Conservation (phyloP, 2,888 invertebrate species). For the Mesorhabditis sp. region DNA sequence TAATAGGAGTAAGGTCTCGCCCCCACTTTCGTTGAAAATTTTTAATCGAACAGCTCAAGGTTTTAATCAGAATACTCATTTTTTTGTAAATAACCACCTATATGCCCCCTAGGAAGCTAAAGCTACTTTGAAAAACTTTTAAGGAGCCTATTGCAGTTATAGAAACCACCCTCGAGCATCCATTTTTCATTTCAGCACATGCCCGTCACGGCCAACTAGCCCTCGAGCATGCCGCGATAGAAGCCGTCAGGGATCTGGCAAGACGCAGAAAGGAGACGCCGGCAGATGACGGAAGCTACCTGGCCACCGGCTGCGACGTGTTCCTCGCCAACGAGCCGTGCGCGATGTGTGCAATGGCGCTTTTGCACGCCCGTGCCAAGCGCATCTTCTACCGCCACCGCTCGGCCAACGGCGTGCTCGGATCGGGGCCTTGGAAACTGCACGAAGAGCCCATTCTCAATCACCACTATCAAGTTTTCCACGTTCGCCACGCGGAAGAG, state of each 20-base stretch:
- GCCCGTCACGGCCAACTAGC: conserved; percentile 6
- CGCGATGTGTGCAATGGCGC: conserved; percentile 36
- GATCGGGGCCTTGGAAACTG: conserved; percentile 18
- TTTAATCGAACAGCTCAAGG: too few relatives aligned
- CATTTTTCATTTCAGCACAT: neutral
- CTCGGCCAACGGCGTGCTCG: conserved; percentile 13
- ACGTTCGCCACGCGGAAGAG: neutral
- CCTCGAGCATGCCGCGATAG: conserved; percentile 19
- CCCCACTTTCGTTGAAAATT: too few relatives aligned
- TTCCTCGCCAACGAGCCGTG: conserved; percentile 26
- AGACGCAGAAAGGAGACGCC: conserved; percentile 10
- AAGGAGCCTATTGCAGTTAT: too few relatives aligned
- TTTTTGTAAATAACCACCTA: too few relatives aligned
- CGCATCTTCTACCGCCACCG: conserved; percentile 21
- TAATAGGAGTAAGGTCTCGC: too few relatives aligned
- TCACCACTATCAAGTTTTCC: conserved; percentile 28
- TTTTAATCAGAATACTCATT: too few relatives aligned
- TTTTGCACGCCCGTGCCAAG: conserved; percentile 24
- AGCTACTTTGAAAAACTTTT: too few relatives aligned
- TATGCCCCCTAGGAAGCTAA: too few relatives aligned
- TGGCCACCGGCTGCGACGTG: conserved; percentile 28
- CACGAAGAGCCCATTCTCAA: conserved; percentile 25
- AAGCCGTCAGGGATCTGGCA: conserved; percentile 16
- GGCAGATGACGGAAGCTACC: conserved; percentile 15
- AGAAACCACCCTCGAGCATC: too few relatives aligned